Evolutionary conservation across 2,113 vertebrate species (phyloP).

Genomic region (Elephas maximus): DNA sequence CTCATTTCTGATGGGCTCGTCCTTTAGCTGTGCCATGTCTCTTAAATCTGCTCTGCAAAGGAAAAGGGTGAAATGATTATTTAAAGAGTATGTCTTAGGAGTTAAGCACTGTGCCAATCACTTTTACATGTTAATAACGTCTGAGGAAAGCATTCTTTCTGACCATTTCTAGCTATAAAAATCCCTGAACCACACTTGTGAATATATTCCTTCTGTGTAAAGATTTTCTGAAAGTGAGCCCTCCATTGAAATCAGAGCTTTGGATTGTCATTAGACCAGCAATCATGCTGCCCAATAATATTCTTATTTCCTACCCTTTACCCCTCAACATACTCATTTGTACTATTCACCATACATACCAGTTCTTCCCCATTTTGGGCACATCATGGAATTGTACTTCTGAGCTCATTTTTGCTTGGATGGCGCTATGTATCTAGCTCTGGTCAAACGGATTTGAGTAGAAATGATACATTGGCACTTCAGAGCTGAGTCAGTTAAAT

Average conservation of each 20-base stretch:
- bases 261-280: slow-evolving; percentile 24
- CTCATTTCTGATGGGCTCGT: not conserved
- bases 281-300: not conserved
- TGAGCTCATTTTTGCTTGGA: not conserved
- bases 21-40: not conserved
- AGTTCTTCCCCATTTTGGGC: not conserved
- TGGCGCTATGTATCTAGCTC: not conserved
- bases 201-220: slow-evolving; percentile 28
- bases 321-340: not conserved
- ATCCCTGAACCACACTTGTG: not conserved
- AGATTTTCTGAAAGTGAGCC: slow-evolving; percentile 9
- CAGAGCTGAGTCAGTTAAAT: not conserved
- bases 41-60: not conserved
- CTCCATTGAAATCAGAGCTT: slow-evolving; percentile 37
- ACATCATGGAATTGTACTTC: not conserved
- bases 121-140: not conserved
- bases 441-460: not conserved
- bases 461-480: not conserved
- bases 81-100: slow-evolving; percentile 23
- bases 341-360: not conserved
- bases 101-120: not conserved
- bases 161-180: slow-evolving; percentile 41
- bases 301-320: not conserved
- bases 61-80: not conserved
- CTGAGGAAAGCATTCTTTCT: slow-evolving; percentile 18